Evolutionary conservation across 2,888 invertebrate genomes (phyloP).

Genomic region (Euphydryas editha): DNA sequence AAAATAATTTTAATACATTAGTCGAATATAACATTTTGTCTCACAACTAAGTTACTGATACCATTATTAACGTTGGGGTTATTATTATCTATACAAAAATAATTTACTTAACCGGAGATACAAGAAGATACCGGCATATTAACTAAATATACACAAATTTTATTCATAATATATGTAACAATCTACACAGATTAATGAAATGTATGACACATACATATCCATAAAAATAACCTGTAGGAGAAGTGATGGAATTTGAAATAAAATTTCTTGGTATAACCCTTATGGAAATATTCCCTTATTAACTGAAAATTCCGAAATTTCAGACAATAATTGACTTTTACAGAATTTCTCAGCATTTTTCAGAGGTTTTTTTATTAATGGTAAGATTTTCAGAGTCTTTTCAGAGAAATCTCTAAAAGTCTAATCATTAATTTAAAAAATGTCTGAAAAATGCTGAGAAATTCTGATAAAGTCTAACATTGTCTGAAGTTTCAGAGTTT

Average conservation of each 20-base stretch:
- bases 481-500: too few species aligned
- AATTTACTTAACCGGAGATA: conserved; percentile 26
- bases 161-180: neutral
- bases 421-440: too few species aligned
- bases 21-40: conserved; percentile 39
- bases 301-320: too few species aligned
- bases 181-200: neutral
- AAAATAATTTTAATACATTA: conserved; percentile 50
- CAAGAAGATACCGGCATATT: neutral
- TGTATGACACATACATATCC: neutral
- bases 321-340: too few species aligned
- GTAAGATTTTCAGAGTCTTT: too few species aligned
- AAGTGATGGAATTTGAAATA: neutral
- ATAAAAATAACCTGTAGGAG: neutral
- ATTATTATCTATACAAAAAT: conserved; percentile 36
- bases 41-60: conserved; percentile 36
- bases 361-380: too few species aligned
- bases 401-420: too few species aligned
- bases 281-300: too few species aligned
- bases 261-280: too few species aligned
- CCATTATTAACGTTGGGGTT: conserved; percentile 26
- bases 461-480: too few species aligned
- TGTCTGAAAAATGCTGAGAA: too few species aligned
- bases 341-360: too few species aligned
- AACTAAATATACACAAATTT: neutral